These are phyloP conservation scores for Porites rus DNA, from an alignment of 92 coral and sea anemone genomes.

Conservation along the genomic window DNA sequence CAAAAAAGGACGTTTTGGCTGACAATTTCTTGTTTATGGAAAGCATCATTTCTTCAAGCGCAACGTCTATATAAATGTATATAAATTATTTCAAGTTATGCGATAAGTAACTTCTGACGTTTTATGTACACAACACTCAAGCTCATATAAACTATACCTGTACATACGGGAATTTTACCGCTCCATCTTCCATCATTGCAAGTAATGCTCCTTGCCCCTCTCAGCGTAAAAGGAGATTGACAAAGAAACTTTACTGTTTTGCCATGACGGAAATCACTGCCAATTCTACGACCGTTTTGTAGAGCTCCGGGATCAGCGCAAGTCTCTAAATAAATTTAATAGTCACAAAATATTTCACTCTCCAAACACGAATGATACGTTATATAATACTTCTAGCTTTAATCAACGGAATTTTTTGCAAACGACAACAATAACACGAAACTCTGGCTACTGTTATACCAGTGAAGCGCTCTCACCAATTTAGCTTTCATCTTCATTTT, in stretches of 20 bases:
- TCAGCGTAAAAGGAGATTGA: background rate
- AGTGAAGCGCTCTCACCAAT: background rate
- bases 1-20: too few species aligned
- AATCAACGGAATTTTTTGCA: background rate
- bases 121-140: too few species aligned
- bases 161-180: slow-evolving; percentile 43
- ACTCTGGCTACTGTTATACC: background rate
- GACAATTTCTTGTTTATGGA: too few species aligned
- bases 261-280: slow-evolving; percentile 36
- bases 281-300: slow-evolving; percentile 23
- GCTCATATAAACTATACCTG: slow-evolving; percentile 7
- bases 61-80: too few species aligned
- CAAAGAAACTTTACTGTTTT: slow-evolving; percentile 30
- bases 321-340: background rate
- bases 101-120: too few species aligned
- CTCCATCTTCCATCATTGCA: slow-evolving; percentile 67
- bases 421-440: background rate
- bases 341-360: background rate
- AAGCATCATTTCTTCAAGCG: too few species aligned
- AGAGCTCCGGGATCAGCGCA: slow-evolving; percentile 22
- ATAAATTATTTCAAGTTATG: too few species aligned
- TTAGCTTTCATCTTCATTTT: background rate
- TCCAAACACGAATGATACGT: too few species aligned
- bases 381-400: too few species aligned
- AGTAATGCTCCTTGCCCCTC: slow-evolving; percentile 29